These are phyloP conservation scores for Pherbina coryleti DNA, from an alignment of 2,888 invertebrate species.

Conservation along the genomic window DNA sequence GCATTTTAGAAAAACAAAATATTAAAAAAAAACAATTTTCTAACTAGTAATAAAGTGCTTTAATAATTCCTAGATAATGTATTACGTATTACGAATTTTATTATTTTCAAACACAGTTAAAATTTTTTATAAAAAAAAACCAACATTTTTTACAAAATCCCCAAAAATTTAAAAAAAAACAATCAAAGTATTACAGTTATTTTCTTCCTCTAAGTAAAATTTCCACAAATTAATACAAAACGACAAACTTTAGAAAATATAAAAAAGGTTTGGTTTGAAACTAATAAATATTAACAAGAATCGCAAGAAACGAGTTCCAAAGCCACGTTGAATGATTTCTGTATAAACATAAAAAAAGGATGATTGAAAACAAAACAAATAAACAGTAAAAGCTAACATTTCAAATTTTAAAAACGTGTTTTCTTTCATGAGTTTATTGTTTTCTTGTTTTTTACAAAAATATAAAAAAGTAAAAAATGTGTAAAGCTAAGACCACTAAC, in stretches of 20 bases:
- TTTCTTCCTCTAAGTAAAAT: neutral
- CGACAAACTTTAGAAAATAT: too few species aligned
- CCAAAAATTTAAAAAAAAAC: neutral
- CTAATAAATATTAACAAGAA: neutral
- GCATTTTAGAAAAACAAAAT: conserved; percentile 25
- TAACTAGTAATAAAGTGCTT: conserved; percentile 48
- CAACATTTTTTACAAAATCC: neutral
- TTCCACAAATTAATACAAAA: too few species aligned
- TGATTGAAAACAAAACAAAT: neutral
- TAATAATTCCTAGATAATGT: conserved; percentile 39
- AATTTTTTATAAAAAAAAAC: neutral
- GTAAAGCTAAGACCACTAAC: conserved; percentile 24
- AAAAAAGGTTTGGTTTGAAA: neutral
- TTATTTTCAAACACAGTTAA: neutral
- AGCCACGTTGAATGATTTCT: neutral
- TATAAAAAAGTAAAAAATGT: conserved; percentile 44
- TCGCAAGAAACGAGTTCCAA: neutral
- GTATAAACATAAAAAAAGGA: neutral
- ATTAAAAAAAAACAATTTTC: conserved; percentile 32
- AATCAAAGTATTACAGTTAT: neutral
- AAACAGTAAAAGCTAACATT: neutral
- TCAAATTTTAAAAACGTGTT: neutral
- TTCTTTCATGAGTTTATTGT: conserved; percentile 16
- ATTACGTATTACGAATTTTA: neutral
- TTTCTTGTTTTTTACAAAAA: conserved; percentile 45